A percentile compares a stretch with the other conserved stretches of the same genome.
These are phyloP conservation scores for Cervus canadensis DNA, from an alignment of 2,113 vertebrate genomes.

Conservation along the genomic window DNA sequence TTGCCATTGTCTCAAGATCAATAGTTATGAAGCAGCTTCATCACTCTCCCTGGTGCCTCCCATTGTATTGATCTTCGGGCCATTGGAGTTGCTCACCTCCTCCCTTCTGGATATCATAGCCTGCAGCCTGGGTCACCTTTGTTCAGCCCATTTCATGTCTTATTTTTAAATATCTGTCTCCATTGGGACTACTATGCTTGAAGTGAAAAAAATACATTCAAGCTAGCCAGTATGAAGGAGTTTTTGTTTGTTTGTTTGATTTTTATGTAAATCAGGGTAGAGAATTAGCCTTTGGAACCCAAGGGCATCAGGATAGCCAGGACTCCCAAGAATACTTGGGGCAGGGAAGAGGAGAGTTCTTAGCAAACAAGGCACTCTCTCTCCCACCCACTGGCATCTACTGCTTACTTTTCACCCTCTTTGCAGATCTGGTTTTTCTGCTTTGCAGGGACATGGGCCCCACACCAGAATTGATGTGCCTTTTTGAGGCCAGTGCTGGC, in stretches of 20 bases:
- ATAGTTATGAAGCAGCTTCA: not conserved
- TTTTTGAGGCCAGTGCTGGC: not conserved
- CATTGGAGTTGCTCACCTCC: not conserved
- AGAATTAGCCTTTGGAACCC: not conserved
- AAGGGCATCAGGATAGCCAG: not conserved
- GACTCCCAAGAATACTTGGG: not conserved
- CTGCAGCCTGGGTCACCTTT: not conserved
- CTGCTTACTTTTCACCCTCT: not conserved
- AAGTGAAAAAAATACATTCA: not conserved
- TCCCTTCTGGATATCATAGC: not conserved
- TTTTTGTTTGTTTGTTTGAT: not conserved
- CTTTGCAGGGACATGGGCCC: not conserved
- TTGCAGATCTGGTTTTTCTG: not conserved
- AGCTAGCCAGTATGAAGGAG: not conserved
- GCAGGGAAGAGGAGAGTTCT: not conserved
- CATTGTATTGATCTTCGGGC: accelerated
- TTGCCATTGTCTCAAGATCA: not conserved
- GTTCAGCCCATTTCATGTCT: not conserved
- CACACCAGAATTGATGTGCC: not conserved
- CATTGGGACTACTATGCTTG: not conserved
- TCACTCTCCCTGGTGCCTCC: accelerated
- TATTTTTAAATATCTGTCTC: not conserved
- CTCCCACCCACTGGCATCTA: not conserved
- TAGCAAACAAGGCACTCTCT: not conserved
- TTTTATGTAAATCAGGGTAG: not conserved